phyloP scores from a whole-genome alignment of 2,888 invertebrate species.

The Acleris literana region DNA sequence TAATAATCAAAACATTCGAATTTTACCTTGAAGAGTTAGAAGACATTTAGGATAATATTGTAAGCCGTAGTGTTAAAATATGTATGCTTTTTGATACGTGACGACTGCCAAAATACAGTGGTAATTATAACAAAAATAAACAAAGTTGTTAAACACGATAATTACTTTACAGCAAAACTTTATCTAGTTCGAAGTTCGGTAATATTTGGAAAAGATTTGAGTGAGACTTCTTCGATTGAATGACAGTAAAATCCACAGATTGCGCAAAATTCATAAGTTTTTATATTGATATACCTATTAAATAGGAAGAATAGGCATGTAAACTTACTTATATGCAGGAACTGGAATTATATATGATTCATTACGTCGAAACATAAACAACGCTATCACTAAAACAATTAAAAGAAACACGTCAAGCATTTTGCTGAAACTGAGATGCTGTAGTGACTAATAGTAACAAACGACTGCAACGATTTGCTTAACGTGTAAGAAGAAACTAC shows the following conservation, averaged over 20 bases:
- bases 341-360: not conserved
- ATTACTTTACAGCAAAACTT: not conserved
- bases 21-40: no score
- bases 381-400: constrained; percentile 13
- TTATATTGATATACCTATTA: no score
- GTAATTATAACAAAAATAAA: no score
- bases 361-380: constrained; percentile 7
- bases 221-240: not conserved
- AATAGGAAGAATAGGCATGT: not conserved
- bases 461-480: no score
- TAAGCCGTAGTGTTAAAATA: no score
- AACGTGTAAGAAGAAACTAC: no score
- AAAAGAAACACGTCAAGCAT: constrained; percentile 19
- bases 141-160: constrained; percentile 4
- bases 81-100: no score
- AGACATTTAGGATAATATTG: no score
- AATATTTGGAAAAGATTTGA: no score
- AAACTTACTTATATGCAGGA: constrained; percentile 9
- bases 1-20: no score
- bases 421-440: not conserved
- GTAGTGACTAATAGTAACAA: no score
- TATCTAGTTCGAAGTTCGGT: not conserved
- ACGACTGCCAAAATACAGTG: no score
- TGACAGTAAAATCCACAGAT: constrained; percentile 1
- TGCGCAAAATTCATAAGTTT: not conserved